These are phyloP conservation scores for Drosophila ironensis DNA, from an alignment of 1,140 invertebrate species.

Conservation along the genomic window DNA sequence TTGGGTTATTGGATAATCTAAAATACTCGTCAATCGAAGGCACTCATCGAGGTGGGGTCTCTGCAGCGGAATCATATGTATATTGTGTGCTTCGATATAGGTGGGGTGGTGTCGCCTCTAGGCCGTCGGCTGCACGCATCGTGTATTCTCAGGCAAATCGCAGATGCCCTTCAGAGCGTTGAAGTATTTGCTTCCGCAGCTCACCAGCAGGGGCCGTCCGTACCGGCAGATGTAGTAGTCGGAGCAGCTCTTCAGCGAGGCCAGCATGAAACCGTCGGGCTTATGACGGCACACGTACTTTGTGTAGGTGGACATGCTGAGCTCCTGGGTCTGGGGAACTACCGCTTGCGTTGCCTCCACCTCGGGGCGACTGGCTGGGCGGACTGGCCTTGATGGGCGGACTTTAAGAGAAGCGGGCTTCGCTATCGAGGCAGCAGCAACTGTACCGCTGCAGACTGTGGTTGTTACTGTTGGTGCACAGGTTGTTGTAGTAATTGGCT, in stretches of 20 bases:
- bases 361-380: not conserved
- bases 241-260: conserved; percentile 68
- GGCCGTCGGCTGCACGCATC: conserved; percentile 57
- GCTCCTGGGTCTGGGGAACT: conserved; percentile 5
- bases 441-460: conserved; percentile 14
- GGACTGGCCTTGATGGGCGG: conserved; percentile 14
- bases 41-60: conserved; percentile 27
- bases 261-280: conserved; percentile 69
- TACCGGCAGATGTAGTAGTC: conserved; percentile 75
- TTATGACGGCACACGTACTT: conserved; percentile 63
- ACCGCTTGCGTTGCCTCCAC: not conserved
- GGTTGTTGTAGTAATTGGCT: not conserved
- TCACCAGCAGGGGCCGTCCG: conserved; percentile 51
- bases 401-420: conserved; percentile 25
- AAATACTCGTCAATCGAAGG: conserved; percentile 1
- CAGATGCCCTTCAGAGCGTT: conserved; percentile 70
- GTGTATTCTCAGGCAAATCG: conserved; percentile 71
- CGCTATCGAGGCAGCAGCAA: not conserved
- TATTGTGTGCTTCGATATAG: not conserved
- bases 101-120: conserved; percentile 6
- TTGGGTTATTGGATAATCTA: not conserved
- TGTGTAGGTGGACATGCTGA: conserved; percentile 54
- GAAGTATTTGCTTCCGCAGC: conserved; percentile 69
- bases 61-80: not conserved
- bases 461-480: conserved; percentile 6